Evolutionary conservation across 1,140 invertebrate species (phyloP).

Genomic region (Linepithema humile): DNA sequence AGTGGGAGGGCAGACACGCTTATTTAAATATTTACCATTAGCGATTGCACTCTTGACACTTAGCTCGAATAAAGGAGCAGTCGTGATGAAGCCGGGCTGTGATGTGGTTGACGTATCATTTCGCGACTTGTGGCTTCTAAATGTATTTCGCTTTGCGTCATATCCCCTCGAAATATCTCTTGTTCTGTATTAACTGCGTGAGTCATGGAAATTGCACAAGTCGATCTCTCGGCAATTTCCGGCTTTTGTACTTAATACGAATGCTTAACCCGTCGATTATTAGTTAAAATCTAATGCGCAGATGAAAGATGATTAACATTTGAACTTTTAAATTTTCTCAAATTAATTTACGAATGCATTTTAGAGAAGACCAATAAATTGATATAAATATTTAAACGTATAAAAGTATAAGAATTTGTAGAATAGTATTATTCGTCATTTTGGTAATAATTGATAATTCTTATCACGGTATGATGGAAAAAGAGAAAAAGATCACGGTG

Average conservation of each 20-base stretch:
- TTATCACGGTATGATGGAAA: background rate
- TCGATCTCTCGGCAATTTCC: background rate
- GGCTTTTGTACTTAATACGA: background rate
- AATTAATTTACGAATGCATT: no score
- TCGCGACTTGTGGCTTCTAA: constrained; percentile 1
- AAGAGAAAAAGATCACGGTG: background rate
- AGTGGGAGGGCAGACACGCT: constrained; percentile 24
- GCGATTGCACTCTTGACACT: constrained; percentile 46
- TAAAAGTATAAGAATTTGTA: no score
- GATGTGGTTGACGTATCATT: background rate
- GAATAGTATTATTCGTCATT: background rate
- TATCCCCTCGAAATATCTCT: background rate
- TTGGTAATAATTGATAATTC: background rate
- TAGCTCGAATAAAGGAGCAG: constrained; percentile 8
- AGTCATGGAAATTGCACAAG: background rate
- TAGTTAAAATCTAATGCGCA: background rate
- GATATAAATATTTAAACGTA: no score
- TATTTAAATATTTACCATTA: constrained; percentile 69
- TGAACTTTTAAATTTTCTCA: background rate
- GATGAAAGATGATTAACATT: background rate
- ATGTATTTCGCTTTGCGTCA: background rate
- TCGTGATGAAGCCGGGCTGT: background rate
- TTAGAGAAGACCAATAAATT: no score
- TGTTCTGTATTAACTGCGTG: background rate
- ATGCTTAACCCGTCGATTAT: background rate